phyloP scores from a whole-genome alignment of 2,888 invertebrate species.

The Agriopis marginaria region DNA sequence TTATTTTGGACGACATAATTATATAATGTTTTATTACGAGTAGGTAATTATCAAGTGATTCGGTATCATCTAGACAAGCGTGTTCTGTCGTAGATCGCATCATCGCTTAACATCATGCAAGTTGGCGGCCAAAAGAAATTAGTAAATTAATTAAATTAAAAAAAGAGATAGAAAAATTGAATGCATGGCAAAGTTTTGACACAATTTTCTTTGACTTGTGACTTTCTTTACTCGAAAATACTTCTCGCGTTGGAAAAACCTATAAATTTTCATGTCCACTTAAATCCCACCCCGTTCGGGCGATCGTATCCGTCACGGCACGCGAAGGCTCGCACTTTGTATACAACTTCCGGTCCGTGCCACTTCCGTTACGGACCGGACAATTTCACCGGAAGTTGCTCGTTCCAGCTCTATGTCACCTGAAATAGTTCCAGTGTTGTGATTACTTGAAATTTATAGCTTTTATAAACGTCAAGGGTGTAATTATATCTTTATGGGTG shows the following conservation, averaged over 20 bases:
- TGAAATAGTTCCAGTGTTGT: slow-evolving; percentile 73
- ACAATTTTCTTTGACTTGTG: not conserved
- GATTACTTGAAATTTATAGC: slow-evolving; percentile 76
- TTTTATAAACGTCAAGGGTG: slow-evolving; percentile 58
- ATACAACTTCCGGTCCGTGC: slow-evolving; percentile 76
- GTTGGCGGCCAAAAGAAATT: no score
- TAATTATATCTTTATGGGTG: slow-evolving; percentile 63
- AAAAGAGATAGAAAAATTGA: no score
- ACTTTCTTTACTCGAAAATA: slow-evolving; percentile 12
- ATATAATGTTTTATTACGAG: no score
- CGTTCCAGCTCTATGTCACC: slow-evolving; percentile 80
- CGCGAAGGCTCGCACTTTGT: slow-evolving; percentile 84
- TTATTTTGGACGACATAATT: no score
- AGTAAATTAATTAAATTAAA: no score
- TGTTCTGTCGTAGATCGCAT: no score
- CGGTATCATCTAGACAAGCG: no score
- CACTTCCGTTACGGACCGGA: slow-evolving; percentile 53
- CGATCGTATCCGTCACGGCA: slow-evolving; percentile 57
- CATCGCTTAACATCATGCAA: no score
- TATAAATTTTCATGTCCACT: slow-evolving; percentile 41
- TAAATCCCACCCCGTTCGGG: slow-evolving; percentile 32
- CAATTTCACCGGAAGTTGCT: slow-evolving; percentile 72
- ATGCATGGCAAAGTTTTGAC: not conserved
- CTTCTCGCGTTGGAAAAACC: slow-evolving; percentile 30
- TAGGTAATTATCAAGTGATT: no score